phyloP scores from a whole-genome alignment of 2,888 invertebrate species.

The Folsomia manolachei region DNA sequence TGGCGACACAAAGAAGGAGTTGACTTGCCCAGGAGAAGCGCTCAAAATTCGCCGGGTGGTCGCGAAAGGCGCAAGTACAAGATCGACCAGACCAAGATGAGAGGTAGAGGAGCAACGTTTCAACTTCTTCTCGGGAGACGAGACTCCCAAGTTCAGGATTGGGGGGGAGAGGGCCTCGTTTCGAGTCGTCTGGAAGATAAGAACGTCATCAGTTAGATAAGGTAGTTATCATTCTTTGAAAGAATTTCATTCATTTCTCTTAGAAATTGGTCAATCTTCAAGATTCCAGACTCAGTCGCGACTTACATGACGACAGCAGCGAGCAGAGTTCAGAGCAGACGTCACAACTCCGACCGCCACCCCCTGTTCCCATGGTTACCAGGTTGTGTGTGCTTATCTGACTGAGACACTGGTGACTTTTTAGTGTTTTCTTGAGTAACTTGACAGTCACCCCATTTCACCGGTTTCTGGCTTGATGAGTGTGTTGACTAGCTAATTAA shows the following conservation, averaged over 20 bases:
- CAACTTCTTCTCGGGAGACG: slow-evolving; percentile 65
- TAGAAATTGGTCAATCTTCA: too few relatives aligned
- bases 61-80: slow-evolving; percentile 89
- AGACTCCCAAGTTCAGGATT: slow-evolving; percentile 53
- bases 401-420: too few relatives aligned
- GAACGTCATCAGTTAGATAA: not conserved
- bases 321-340: not conserved
- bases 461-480: too few relatives aligned
- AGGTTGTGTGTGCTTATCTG: too few relatives aligned
- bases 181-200: slow-evolving; percentile 42
- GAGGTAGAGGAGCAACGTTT: slow-evolving; percentile 77
- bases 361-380: too few relatives aligned
- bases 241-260: too few relatives aligned
- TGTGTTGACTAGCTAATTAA: too few relatives aligned
- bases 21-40: slow-evolving; percentile 84
- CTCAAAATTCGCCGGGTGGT: slow-evolving; percentile 84
- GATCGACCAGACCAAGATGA: slow-evolving; percentile 89
- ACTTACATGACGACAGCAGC: not conserved
- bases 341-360: not conserved
- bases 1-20: slow-evolving; percentile 76
- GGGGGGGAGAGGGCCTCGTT: slow-evolving; percentile 41
- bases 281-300: too few relatives aligned
- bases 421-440: too few relatives aligned
- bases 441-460: too few relatives aligned
- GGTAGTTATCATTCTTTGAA: too few relatives aligned